A percentile compares a stretch with the other conserved stretches of the same genome.
phyloP scores from a whole-genome alignment of 35 echinoderm and acorn worm genomes.

The Heliocidaris erythrogramma region DNA sequence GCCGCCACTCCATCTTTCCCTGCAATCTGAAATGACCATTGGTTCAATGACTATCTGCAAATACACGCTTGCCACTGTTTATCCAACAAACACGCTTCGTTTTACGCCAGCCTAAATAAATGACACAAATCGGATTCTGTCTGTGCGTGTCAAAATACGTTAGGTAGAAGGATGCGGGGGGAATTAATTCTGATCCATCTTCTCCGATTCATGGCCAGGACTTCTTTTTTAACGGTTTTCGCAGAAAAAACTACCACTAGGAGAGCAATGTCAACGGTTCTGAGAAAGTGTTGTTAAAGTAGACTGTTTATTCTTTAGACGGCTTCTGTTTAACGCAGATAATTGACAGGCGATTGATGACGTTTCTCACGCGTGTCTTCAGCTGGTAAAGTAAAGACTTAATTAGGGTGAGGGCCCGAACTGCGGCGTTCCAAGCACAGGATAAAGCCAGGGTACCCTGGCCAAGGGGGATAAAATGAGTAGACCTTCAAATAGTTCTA shows the following conservation, averaged over 20 bases:
- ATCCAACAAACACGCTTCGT: conserved; percentile 8
- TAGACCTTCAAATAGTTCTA: not conserved
- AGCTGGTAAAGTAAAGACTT: not conserved
- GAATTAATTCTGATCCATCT: not conserved
- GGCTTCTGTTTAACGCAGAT: not conserved
- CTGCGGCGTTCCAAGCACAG: not conserved
- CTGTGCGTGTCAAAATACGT: not conserved
- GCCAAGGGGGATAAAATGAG: not conserved
- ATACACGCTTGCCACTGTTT: conserved; percentile 9
- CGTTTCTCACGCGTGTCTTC: not conserved
- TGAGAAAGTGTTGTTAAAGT: not conserved
- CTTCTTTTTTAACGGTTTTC: not conserved
- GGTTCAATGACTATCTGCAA: not conserved
- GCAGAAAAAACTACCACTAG: not conserved
- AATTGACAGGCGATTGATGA: not conserved
- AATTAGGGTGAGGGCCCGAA: not conserved
- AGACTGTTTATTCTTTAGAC: not conserved
- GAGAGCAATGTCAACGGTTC: not conserved
- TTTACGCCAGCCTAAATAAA: not conserved
- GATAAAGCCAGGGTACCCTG: not conserved
- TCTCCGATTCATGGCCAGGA: not conserved
- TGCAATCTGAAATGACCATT: not conserved
- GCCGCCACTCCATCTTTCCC: not conserved
- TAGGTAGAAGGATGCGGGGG: not conserved
- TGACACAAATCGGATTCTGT: conserved; percentile 1